Conservation (phyloP, 2,888 invertebrate genomes). For the Galeruca laticollis region DNA sequence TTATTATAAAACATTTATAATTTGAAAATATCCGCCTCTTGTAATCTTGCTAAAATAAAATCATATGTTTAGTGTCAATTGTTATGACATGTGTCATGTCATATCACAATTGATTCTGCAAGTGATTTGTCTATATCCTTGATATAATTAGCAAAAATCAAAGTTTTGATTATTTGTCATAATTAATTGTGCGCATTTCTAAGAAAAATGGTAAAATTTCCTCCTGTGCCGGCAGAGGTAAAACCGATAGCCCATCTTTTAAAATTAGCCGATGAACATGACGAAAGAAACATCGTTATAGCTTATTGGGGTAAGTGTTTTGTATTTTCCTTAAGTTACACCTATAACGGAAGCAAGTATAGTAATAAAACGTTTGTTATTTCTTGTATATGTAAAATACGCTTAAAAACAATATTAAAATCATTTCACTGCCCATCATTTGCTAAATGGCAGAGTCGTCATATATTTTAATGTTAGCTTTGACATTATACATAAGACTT, state of each 20-base stretch:
- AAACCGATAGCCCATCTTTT: slow-evolving; percentile 91
- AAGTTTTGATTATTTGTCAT: background rate
- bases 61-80: background rate
- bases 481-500: too few relatives aligned
- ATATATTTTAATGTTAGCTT: too few relatives aligned
- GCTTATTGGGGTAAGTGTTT: slow-evolving; percentile 86
- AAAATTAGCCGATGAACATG: slow-evolving; percentile 93
- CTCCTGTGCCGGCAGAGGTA: slow-evolving; percentile 81
- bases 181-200: background rate
- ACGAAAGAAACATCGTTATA: slow-evolving; percentile 87
- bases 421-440: too few relatives aligned
- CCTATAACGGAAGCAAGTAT: background rate
- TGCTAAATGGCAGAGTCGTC: too few relatives aligned
- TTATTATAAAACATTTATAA: too few relatives aligned
- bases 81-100: background rate
- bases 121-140: background rate
- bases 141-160: background rate
- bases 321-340: background rate
- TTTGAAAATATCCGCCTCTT: too few relatives aligned
- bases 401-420: too few relatives aligned
- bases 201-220: slow-evolving; percentile 64
- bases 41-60: too few relatives aligned
- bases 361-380: too few relatives aligned
- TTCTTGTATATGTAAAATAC: background rate
- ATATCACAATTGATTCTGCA: background rate